These are phyloP conservation scores for Verasper variegatus DNA, from an alignment of 2,113 vertebrate genomes.

Conservation along the genomic window DNA sequence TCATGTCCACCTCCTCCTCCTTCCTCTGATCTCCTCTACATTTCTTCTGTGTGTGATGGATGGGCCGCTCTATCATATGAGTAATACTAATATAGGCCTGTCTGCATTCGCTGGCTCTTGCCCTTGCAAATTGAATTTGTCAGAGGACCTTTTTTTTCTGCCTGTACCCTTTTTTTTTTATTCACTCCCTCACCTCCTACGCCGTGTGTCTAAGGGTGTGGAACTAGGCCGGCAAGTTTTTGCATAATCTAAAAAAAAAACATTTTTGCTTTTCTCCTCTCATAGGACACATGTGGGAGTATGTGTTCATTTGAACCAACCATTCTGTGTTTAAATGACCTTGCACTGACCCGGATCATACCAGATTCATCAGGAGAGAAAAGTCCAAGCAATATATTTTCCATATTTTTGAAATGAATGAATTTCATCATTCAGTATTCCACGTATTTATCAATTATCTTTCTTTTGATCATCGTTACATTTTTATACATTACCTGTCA, in stretches of 20 bases:
- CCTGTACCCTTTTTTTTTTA: slow-evolving; percentile 26
- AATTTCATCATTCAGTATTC: neutral
- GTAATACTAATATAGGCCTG: slow-evolving; percentile 74
- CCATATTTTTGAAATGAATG: too few relatives aligned
- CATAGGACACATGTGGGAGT: neutral
- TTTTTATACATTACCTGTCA: too few relatives aligned
- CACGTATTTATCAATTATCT: neutral
- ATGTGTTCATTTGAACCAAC: slow-evolving; percentile 16
- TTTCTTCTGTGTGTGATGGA: slow-evolving; percentile 60
- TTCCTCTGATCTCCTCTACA: slow-evolving; percentile 36
- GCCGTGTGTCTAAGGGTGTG: slow-evolving; percentile 38
- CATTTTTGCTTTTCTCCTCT: neutral
- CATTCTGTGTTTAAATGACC: slow-evolving; percentile 39
- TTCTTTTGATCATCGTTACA: too few relatives aligned
- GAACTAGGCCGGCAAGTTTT: slow-evolving; percentile 35
- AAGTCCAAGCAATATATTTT: slow-evolving; percentile 12
- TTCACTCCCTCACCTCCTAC: slow-evolving; percentile 30
- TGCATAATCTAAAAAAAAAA: slow-evolving; percentile 37
- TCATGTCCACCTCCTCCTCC: slow-evolving; percentile 12
- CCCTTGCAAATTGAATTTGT: slow-evolving; percentile 74
- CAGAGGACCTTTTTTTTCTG: slow-evolving; percentile 39
- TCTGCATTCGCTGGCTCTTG: slow-evolving; percentile 61
- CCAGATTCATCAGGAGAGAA: slow-evolving; percentile 33
- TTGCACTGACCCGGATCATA: slow-evolving; percentile 19
- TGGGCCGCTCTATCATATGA: slow-evolving; percentile 70